Percentiles rank a stretch among this genome's conserved stretches.
These are phyloP conservation scores for Venturia canescens DNA, from an alignment of 1,140 invertebrate species.

Conservation along the genomic window DNA sequence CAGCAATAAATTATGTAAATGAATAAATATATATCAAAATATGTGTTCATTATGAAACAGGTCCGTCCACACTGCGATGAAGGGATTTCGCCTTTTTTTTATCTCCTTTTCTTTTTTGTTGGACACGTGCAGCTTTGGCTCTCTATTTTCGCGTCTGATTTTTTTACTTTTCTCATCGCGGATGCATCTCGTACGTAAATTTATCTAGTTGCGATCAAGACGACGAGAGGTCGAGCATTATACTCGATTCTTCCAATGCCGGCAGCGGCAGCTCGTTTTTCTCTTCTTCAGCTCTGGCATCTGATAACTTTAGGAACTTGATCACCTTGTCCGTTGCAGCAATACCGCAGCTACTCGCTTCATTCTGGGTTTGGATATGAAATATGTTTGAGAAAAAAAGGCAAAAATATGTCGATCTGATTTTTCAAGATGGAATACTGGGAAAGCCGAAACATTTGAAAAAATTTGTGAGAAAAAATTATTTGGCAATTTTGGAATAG, in stretches of 20 bases:
- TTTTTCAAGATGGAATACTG: too few relatives aligned
- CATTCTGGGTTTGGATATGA: conserved; percentile 62
- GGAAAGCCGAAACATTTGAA: too few relatives aligned
- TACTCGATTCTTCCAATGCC: conserved; percentile 71
- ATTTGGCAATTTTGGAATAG: too few relatives aligned
- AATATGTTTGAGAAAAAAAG: conserved; percentile 48
- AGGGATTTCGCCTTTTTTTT: conserved; percentile 58
- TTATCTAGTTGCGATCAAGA: conserved; percentile 71
- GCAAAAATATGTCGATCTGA: too few relatives aligned
- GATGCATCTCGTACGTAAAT: conserved; percentile 62
- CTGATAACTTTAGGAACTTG: conserved; percentile 75
- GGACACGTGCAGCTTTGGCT: conserved; percentile 71
- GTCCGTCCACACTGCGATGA: conserved; percentile 60
- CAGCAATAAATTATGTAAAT: conserved; percentile 74
- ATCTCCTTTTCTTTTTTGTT: conserved; percentile 35
- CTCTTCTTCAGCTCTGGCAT: conserved; percentile 70
- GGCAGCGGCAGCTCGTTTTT: conserved; percentile 67
- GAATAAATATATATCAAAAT: conserved; percentile 75
- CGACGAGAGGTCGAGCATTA: conserved; percentile 67
- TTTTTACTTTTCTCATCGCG: background rate
- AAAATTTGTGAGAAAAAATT: too few relatives aligned
- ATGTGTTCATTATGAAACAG: conserved; percentile 71
- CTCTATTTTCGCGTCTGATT: conserved; percentile 52
- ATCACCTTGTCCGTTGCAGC: conserved; percentile 76
- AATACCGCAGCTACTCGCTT: conserved; percentile 74